Base-by-base conservation (phyloP, 2,113 vertebrate species). In the Shinisaurus crocodilurus region DNA sequence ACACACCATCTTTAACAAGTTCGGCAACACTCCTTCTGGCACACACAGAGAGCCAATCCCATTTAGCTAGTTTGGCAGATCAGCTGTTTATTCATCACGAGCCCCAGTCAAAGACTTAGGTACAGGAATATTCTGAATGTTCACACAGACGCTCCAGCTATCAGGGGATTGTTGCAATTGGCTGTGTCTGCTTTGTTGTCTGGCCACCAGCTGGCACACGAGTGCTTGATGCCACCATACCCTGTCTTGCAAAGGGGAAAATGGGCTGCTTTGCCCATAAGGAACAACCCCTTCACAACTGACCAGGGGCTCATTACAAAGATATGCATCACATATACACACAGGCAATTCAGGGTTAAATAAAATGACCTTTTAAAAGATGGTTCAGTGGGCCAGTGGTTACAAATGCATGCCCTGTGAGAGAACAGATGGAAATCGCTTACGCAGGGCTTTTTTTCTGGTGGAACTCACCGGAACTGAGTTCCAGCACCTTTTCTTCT, bases 371-470 rank as follows among this genome's bases (percentile, higher is more conserved):
- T 89, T 95, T 95, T 91, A 57, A 90, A 91, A 92, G 54, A 90
- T 89, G 70, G 20, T 23, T 94, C 15, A 50, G 67, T 1, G 34
- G 88, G 86, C 37, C 80, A 91, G 57, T 32, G 89, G 32, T 57
- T 91, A 79, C 92, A 91, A 93, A 86, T 91, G 88, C 92, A 94
- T 90, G 84, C 90, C 74, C 91, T 77, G 40, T 88, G 83, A 23
- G 86, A 85, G 90, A 92, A 89, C 95, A 95, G 92, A 95, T 93
- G 93, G 94, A 94, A 94, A 95, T 96, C 77, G 87, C 93, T 94
- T 94, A n/a, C n/a, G n/a, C n/a, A n/a, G n/a, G n/a, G n/a, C n/a
- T n/a, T n/a, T n/a, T n/a, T n/a, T n/a, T n/a, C n/a, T n/a, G n/a
- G n/a, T n/a, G n/a, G n/a, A n/a, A n/a, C n/a, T n/a, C n/a, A n/a